Base-by-base conservation (phyloP, 2,888 invertebrate genomes). In the Tigriopus californicus region DNA sequence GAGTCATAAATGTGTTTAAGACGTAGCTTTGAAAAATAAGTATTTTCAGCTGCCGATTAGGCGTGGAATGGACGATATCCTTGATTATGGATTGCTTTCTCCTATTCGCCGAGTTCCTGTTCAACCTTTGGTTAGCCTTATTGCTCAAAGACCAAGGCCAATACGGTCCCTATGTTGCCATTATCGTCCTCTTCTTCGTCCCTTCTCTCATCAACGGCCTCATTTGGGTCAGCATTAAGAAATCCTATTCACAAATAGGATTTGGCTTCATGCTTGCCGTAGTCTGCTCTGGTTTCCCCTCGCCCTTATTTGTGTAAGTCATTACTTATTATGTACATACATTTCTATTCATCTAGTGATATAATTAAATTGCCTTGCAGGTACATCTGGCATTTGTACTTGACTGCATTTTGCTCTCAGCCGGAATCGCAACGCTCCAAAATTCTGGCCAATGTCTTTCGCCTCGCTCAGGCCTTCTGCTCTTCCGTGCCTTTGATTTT, bases 291-390 rank as follows among this genome's bases (percentile, higher is more conserved):
- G 56, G 56, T 18, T 56, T 5, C 6, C 56, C 56, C 1, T 44
- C 22, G 2, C 56, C 56, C 24, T 22, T 56, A 24, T 56, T 56
- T 42, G 25, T 56, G 56, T 56, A 56, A 56, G 56, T 46, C n/a
- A n/a, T n/a, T n/a, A n/a, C n/a, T n/a, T n/a, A n/a, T n/a, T n/a
- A n/a, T n/a, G n/a, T n/a, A n/a, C n/a, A n/a, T n/a, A n/a, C n/a
- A n/a, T n/a, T n/a, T n/a, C n/a, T n/a, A n/a, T n/a, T n/a, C 15
- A 2, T n/a, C 8, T 18, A 11, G 15, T 11, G 48, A 10, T 13
- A 1, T 49, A 22, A 49, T 18, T 48, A 22, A 49, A 13, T 2
- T 51, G 15, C 13, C 2, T 4, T 54, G 3, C 54, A 54, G 49
- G 20, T 49, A 49, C 22, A 18, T 49, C 22, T 49, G 40, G 41